Conservation (phyloP, 1,140 invertebrate species). For the Pomacea maculata region DNA sequence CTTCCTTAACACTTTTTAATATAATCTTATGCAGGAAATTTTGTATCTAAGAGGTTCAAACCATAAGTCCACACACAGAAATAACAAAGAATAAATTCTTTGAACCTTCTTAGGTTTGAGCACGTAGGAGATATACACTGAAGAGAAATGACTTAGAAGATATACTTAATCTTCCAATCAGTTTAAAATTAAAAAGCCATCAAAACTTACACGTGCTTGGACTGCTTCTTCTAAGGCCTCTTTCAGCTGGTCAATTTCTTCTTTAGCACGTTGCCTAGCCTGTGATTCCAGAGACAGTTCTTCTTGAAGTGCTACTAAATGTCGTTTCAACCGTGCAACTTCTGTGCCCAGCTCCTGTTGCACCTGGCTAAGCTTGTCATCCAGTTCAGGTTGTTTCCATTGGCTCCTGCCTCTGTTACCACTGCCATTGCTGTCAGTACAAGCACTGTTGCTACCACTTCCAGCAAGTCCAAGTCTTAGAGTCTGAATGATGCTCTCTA, state of each 20-base stretch:
- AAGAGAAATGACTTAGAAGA: neutral
- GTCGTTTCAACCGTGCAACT: slow-evolving; percentile 33
- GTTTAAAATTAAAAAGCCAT: neutral
- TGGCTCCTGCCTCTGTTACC: slow-evolving; percentile 32
- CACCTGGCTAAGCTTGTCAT: slow-evolving; percentile 33
- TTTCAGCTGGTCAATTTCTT: slow-evolving; percentile 38
- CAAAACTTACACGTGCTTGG: slow-evolving; percentile 32
- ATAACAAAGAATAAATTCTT: no score
- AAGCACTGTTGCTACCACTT: slow-evolving; percentile 36
- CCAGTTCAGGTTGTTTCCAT: slow-evolving; percentile 28
- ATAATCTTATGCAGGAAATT: no score
- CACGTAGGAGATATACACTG: no score
- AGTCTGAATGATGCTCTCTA: slow-evolving; percentile 52
- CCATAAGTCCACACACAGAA: no score
- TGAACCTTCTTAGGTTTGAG: no score
- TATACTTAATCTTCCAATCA: neutral
- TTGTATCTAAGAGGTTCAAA: no score
- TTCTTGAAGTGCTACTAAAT: slow-evolving; percentile 34
- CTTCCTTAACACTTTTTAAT: no score
- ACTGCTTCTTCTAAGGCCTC: slow-evolving; percentile 38
- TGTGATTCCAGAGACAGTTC: slow-evolving; percentile 36
- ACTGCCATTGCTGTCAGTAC: neutral
- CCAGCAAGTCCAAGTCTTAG: slow-evolving; percentile 46
- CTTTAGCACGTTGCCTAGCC: slow-evolving; percentile 30
- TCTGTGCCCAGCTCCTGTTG: slow-evolving; percentile 40